Percentiles rank a stretch among this genome's conserved stretches.
Conservation (phyloP, 2,113 vertebrate species). For the Oceanites oceanicus region DNA sequence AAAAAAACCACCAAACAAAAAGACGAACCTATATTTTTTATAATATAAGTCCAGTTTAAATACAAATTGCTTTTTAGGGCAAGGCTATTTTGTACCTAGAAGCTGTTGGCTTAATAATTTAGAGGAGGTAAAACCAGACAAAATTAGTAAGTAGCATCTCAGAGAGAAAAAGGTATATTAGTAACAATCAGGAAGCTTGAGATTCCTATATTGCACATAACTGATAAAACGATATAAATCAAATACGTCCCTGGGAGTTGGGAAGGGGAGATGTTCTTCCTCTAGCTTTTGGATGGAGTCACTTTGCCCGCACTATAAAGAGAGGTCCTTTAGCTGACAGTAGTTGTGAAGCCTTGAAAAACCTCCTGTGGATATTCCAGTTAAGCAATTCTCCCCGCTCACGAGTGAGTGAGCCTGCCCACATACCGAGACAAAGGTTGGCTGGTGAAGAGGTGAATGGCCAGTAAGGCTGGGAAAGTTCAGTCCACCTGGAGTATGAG, state of each 20-base stretch:
- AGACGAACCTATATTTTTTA: background rate
- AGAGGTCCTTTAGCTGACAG: background rate
- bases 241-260: background rate
- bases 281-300: background rate
- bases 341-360: background rate
- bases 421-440: rapidly evolving
- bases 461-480: background rate
- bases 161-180: background rate
- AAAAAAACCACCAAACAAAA: background rate
- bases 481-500: background rate
- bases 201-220: background rate
- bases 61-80: background rate
- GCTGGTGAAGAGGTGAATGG: background rate
- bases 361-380: background rate
- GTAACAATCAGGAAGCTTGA: background rate
- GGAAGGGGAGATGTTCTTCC: background rate
- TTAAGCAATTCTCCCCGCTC: background rate
- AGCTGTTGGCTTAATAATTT: background rate
- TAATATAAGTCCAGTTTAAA: background rate
- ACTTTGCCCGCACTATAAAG: background rate
- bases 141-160: background rate
- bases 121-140: background rate
- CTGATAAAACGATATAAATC: background rate
- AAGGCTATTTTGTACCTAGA: background rate
- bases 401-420: background rate